Base-by-base conservation (phyloP, 1,140 invertebrate species). In the Calosoma granatense region DNA sequence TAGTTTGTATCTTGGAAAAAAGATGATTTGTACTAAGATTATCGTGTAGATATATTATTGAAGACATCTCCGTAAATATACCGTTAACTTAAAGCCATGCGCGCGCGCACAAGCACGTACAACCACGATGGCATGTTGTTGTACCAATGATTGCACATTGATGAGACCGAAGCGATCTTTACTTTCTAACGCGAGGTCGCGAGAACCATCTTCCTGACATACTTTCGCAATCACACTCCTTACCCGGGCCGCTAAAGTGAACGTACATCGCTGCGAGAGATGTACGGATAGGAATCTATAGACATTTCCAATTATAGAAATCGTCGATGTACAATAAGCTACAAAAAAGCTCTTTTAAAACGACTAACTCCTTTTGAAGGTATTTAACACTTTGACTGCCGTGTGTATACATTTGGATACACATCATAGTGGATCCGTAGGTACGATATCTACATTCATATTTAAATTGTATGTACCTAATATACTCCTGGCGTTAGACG, bases 151-250 rank as follows among this genome's bases (percentile, higher is more conserved):
- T 47, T 47, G 41, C 6, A 30, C 4, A 9, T 36, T 36, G 26
- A 36, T 36, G 26, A n/a, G n/a, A n/a, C 26, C 26, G 26, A 47
- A 47, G 41, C 41, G 41, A 47, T 47, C 41, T 47, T 47, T 47
- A 47, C 41, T 47, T 47, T 47, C 41, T 47, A 47, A 12, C 4
- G 17, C 41, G 41, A 47, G 15, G 41, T 3, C 41, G 6, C 6
- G 6, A 47, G 15, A 47, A 6, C 6, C 41, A 47, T 47, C 41
- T 47, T 47, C 41, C 15, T 47, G 41, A 17, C 41, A 47, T 47
- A 47, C 41, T 47, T 47, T 47, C 41, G 41, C 41, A 47, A 47
- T 17, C 9, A 36, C 26, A 36, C n/a, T 36, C 26, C 26, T 36
- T 47, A 47, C 41, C 41, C 9, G 6, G 3, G 6, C 41, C 3